Percentiles rank a stretch among this genome's conserved stretches.
phyloP scores from a whole-genome alignment of 2,113 vertebrate genomes.

The Ochotona princeps region DNA sequence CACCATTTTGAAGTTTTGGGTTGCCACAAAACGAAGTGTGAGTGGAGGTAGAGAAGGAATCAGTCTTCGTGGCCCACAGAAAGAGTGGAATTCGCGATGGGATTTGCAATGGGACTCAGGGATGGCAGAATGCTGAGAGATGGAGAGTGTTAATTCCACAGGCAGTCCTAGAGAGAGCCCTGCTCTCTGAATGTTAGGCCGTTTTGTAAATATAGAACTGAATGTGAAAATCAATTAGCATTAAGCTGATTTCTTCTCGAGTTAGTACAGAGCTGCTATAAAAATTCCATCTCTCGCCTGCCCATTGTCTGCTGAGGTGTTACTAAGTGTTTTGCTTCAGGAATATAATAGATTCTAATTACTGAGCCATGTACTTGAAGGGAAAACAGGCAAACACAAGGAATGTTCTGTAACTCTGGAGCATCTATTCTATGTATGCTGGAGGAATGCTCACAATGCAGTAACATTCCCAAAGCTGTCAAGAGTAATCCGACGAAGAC shows the following conservation, averaged over 20 bases:
- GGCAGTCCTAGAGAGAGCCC: not conserved
- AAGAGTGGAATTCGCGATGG: not conserved
- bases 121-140: not conserved
- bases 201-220: conserved; percentile 56
- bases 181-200: conserved; percentile 7
- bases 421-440: not conserved
- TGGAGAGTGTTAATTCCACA: not conserved
- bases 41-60: not conserved
- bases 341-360: conserved; percentile 63
- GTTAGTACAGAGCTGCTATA: conserved; percentile 36
- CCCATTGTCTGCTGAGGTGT: conserved; percentile 40
- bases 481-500: not conserved
- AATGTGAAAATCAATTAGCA: conserved; percentile 59
- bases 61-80: not conserved
- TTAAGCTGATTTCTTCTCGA: conserved; percentile 51
- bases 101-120: not conserved
- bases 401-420: not conserved
- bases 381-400: conserved; percentile 38
- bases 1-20: no score
- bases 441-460: not conserved
- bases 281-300: conserved; percentile 54
- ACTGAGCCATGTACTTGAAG: conserved; percentile 41
- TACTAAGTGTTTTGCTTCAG: conserved; percentile 65
- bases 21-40: no score
- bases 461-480: not conserved